phyloP scores from a whole-genome alignment of 2,888 invertebrate species.

The Ectobius pallidus region DNA sequence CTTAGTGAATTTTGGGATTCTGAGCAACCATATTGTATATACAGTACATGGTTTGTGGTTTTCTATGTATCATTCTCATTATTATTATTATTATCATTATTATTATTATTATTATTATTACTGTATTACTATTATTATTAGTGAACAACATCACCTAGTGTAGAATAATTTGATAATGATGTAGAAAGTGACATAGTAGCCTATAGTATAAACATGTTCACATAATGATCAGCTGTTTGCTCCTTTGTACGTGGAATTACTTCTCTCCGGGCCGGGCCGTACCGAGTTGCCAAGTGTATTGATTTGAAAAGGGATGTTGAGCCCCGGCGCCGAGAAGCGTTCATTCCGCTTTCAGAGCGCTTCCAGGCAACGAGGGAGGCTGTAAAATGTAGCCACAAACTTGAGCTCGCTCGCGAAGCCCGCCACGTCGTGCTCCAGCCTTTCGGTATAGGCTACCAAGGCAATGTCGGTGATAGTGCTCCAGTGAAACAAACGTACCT shows the following conservation, averaged over 20 bases:
- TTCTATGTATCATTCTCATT: too few relatives aligned
- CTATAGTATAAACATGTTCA: constrained; percentile 1
- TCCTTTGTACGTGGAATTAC: neutral
- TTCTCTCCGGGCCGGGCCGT: neutral
- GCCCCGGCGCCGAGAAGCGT: neutral
- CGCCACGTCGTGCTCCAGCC: too few relatives aligned
- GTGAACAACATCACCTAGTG: too few relatives aligned
- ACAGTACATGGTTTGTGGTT: too few relatives aligned
- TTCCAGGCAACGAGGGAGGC: neutral
- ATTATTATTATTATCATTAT: too few relatives aligned
- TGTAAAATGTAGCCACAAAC: neutral
- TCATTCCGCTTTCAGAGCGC: neutral
- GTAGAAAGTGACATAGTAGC: neutral
- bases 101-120: too few relatives aligned
- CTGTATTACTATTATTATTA: too few relatives aligned
- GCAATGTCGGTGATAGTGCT: neutral
- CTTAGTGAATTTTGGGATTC: too few relatives aligned
- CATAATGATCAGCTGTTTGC: constrained; percentile 27
- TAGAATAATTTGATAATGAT: too few relatives aligned
- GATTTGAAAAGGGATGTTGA: neutral
- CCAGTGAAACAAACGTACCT: neutral
- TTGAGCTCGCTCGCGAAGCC: too few relatives aligned
- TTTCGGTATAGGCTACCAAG: neutral
- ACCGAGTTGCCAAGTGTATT: neutral
- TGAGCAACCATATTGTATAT: too few relatives aligned